Conservation (phyloP, 2,113 vertebrate genomes). For the Tragelaphus buxtoni region DNA sequence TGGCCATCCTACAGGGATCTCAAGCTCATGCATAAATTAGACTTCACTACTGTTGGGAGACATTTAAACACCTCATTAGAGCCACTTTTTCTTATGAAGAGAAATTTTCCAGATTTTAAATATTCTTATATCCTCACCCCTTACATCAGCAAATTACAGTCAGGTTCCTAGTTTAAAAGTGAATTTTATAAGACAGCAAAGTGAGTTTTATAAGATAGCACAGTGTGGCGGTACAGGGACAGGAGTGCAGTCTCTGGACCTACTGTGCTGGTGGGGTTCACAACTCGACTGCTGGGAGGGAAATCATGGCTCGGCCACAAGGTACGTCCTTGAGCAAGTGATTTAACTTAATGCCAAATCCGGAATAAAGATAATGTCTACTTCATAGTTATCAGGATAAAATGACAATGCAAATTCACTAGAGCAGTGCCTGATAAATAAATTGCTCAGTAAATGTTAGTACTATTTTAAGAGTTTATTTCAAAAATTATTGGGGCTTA, state of each 20-base stretch:
- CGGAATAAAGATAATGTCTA: background rate
- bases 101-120: background rate
- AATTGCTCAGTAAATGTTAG: background rate
- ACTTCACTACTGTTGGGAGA: background rate
- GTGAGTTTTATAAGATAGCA: background rate
- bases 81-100: background rate
- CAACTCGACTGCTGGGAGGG: background rate
- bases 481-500: background rate
- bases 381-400: background rate
- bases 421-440: background rate
- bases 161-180: background rate
- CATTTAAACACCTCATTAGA: background rate
- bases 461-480: background rate
- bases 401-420: background rate
- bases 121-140: background rate
- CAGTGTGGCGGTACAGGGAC: background rate
- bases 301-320: background rate
- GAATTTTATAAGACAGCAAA: background rate
- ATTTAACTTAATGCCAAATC: background rate
- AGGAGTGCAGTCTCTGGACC: background rate
- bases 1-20: background rate
- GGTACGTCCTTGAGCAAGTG: background rate
- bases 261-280: background rate
- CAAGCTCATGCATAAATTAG: background rate
- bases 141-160: background rate